Conservation (phyloP, 2,797 vertebrate genomes). For the Urocyon cinereoargenteus region DNA sequence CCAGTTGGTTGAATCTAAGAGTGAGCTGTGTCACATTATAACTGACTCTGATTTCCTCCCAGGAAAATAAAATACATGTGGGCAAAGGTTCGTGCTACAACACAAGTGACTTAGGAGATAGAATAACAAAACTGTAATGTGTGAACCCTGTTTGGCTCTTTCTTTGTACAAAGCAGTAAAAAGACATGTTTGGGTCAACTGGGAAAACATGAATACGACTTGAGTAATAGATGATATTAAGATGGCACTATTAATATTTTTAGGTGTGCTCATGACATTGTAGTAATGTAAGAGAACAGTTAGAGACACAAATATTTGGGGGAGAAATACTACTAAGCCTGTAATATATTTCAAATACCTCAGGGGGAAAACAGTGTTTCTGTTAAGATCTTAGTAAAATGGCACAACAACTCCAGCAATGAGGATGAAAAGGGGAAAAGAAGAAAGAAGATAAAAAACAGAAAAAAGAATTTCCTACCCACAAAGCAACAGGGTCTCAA, state of each 20-base stretch:
- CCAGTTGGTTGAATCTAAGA: background rate
- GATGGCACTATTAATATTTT: background rate
- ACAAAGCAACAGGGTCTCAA: background rate
- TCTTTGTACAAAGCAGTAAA: background rate
- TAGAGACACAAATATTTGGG: background rate
- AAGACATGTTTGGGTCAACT: background rate
- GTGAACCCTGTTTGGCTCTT: background rate
- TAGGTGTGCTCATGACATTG: background rate
- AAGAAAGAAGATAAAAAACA: background rate
- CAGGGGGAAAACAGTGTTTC: background rate
- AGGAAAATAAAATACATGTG: background rate
- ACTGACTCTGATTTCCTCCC: background rate
- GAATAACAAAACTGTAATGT: background rate
- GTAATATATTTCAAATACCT: conserved; percentile 26
- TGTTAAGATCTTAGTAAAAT: background rate
- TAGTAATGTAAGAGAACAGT: background rate
- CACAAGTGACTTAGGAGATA: background rate
- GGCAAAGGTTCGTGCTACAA: background rate
- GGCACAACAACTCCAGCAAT: background rate
- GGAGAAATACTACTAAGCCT: background rate
- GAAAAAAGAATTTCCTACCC: background rate
- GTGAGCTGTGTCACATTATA: background rate
- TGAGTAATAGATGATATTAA: background rate
- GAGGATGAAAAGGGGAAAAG: background rate
- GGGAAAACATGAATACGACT: background rate